Evolutionary conservation across 2,113 vertebrate genomes (phyloP), one percentile per base, ranked within the genome.

Genomic region (Fregetta grallaria): DNA sequence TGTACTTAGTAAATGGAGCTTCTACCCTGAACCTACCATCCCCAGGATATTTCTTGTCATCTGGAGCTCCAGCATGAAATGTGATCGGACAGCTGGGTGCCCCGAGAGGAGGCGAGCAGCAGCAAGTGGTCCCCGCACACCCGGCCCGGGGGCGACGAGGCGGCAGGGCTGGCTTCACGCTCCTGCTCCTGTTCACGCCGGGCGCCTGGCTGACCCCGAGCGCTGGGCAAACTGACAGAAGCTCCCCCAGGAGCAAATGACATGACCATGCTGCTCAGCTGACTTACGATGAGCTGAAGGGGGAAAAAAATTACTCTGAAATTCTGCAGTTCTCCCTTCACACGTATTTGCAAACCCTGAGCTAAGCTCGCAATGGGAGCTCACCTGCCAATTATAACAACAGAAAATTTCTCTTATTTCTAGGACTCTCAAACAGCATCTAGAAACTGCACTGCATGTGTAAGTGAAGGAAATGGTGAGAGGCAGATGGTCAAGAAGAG

Each of bases 81-180:
- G 2, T 1, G 1, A 32, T 25, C 0, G 0, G 78, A 61, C 74
- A 85, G 70, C 61, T 74, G 2, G 0, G 50, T 63, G 65, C 17
- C 45, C 25, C 0, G 0, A 21, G 45, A 58, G 36, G 17, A 47
- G 66, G 25, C 47, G 17, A 76, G 73, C 27, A 44, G 63, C 67
- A 79, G 38, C 0, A 1, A 62, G 29, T 0, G 15, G 26, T 53
- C 18, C 40, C 32, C 19, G 5, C 18, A 34, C 6, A 6, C 23
- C 12, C 49, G 38, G 76, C 4, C 1, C 34, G 32, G 13, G 32
- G 18, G 23, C 0, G 1, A 29, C 5, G 10, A 32, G 30, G 13
- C 5, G 15, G 62, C 52, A 80, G 72, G 42, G 49, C 58, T 61
- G 68, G 83, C 42, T 66, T 61, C 61, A 45, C 70, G 30, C 29